A percentile compares a stretch with the other conserved stretches of the same genome.
phyloP scores from a whole-genome alignment of 1,140 invertebrate genomes.

The fruit fly (Drosophila melanogaster) region DNA sequence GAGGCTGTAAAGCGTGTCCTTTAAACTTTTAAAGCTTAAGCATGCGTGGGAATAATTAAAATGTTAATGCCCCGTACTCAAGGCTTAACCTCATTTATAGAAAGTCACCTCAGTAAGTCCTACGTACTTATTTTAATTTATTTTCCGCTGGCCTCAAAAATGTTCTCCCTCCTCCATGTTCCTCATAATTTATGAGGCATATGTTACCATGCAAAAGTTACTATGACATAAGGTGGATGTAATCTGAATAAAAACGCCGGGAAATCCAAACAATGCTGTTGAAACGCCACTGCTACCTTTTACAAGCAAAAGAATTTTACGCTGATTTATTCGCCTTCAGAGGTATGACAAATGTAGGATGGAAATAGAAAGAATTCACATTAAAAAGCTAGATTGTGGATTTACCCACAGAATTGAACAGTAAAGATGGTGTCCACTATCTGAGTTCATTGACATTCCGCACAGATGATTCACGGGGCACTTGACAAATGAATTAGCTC shows the following conservation, averaged over 20 bases:
- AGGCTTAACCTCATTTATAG: conserved; percentile 28
- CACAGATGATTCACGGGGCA: conserved; percentile 66
- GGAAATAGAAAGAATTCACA: conserved; percentile 5
- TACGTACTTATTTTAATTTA: conserved; percentile 45
- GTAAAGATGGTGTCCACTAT: conserved; percentile 1
- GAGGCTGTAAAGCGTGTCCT: background rate
- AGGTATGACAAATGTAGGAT: conserved; percentile 28
- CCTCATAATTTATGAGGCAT: conserved; percentile 74
- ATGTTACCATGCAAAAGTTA: conserved; percentile 71
- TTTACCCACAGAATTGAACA: background rate
- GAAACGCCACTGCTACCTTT: conserved; percentile 59
- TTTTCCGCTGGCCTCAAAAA: conserved; percentile 21
- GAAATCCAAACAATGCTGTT: conserved; percentile 58
- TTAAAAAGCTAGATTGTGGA: conserved; percentile 14
- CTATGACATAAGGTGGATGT: conserved; percentile 39
- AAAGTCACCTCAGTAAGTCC: conserved; percentile 21
- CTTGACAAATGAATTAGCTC: conserved; percentile 80
- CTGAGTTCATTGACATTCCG: conserved; percentile 42
- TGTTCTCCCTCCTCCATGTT: conserved; percentile 8
- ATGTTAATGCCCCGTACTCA: conserved; percentile 22
- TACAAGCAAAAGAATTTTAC: conserved; percentile 63
- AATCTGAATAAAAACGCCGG: conserved; percentile 45
- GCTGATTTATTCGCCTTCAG: conserved; percentile 69
- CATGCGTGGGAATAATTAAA: conserved; percentile 58
- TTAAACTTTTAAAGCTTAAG: conserved; percentile 42